phyloP scores from a whole-genome alignment of 2,888 invertebrate genomes.

The Resseliella maxima region DNA sequence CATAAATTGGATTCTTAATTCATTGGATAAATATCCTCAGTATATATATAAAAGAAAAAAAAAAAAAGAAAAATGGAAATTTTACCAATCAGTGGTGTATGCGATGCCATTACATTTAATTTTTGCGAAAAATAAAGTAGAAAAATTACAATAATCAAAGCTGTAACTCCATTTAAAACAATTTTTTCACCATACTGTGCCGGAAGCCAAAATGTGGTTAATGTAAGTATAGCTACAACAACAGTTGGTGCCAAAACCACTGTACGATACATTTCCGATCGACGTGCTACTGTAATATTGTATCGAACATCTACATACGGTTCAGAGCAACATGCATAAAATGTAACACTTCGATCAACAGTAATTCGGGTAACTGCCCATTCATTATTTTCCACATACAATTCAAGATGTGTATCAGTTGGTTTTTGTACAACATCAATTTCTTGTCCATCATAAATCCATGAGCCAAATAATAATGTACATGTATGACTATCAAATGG shows the following conservation, averaged over 20 bases:
- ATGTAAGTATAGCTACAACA: constrained; percentile 73
- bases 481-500: constrained; percentile 80
- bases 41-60: no score
- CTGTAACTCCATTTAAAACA: constrained; percentile 71
- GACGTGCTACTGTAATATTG: constrained; percentile 69
- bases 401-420: constrained; percentile 60
- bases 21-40: no score
- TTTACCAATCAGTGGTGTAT: constrained; percentile 68
- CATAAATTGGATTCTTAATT: no score
- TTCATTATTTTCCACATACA: constrained; percentile 64
- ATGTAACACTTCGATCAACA: constrained; percentile 61
- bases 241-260: constrained; percentile 73
- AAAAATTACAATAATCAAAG: constrained; percentile 72
- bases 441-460: constrained; percentile 75
- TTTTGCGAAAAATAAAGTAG: constrained; percentile 74
- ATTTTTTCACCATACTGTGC: constrained; percentile 76
- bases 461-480: constrained; percentile 77
- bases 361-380: constrained; percentile 68
- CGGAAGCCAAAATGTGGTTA: constrained; percentile 76
- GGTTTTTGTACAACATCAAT: constrained; percentile 67
- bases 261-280: constrained; percentile 72
- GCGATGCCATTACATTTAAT: constrained; percentile 67
- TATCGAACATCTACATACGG: constrained; percentile 71
- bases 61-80: neutral
- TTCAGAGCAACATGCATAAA: constrained; percentile 71